Percentiles rank a stretch among this genome's conserved stretches.
These are phyloP conservation scores for Pandemis heparana DNA, from an alignment of 2,888 invertebrate species.

Conservation along the genomic window DNA sequence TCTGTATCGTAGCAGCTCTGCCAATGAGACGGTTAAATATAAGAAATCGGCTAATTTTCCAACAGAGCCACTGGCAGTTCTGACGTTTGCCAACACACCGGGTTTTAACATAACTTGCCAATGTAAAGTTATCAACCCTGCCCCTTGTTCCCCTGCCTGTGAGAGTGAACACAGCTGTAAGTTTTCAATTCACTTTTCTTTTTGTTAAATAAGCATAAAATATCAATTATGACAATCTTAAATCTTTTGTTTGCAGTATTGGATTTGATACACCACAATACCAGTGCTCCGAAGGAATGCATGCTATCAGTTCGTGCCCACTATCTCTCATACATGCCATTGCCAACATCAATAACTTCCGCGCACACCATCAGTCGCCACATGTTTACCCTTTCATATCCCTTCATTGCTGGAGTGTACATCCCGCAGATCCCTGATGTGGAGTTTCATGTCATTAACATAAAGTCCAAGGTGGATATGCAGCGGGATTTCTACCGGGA, in stretches of 20 bases:
- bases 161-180: conserved; percentile 72
- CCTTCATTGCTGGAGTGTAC: conserved; percentile 71
- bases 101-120: conserved; percentile 56
- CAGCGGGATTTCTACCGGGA: conserved; percentile 60
- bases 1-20: conserved; percentile 50
- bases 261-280: conserved; percentile 65
- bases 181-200: conserved; percentile 48
- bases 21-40: conserved; percentile 57
- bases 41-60: conserved; percentile 65
- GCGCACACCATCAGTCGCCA: conserved; percentile 57
- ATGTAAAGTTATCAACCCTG: conserved; percentile 63
- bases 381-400: conserved; percentile 51
- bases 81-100: conserved; percentile 68
- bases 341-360: conserved; percentile 62
- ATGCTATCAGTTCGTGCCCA: conserved; percentile 67
- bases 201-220: conserved; percentile 10
- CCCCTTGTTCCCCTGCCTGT: conserved; percentile 68
- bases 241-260: conserved; percentile 60
- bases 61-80: conserved; percentile 69
- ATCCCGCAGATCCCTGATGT: conserved; percentile 76
- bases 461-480: conserved; percentile 58
- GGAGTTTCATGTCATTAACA: conserved; percentile 67
- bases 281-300: conserved; percentile 69
- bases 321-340: conserved; percentile 68
- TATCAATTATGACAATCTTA: conserved; percentile 3